Percentiles rank a stretch among this genome's conserved stretches.
phyloP scores from a whole-genome alignment of 2,797 vertebrate genomes.

The Neostethus bicornis region DNA sequence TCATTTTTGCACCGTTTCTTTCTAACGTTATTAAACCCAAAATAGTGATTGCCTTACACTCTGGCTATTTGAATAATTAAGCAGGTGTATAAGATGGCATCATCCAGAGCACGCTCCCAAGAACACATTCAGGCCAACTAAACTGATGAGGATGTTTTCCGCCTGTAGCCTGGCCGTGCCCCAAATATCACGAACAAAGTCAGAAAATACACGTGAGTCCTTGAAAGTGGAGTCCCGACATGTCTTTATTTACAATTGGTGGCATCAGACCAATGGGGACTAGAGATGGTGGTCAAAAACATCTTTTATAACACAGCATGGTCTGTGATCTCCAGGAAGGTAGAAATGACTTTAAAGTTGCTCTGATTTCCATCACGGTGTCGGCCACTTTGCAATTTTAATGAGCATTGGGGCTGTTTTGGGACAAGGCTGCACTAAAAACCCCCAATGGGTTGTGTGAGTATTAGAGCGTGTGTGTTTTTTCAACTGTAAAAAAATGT shows the following conservation, averaged over 20 bases:
- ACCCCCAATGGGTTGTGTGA: slow-evolving; percentile 52
- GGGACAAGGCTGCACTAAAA: slow-evolving; percentile 46
- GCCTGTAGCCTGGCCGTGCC: slow-evolving; percentile 60
- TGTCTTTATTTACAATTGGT: slow-evolving; percentile 47
- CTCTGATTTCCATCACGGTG: slow-evolving; percentile 46
- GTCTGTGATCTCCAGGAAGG: slow-evolving; percentile 18
- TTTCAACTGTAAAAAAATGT: neutral
- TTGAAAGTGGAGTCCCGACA: slow-evolving; percentile 56
- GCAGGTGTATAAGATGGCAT: slow-evolving; percentile 37
- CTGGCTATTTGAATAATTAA: slow-evolving; percentile 53
- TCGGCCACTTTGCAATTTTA: slow-evolving; percentile 55
- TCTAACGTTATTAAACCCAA: slow-evolving; percentile 2
- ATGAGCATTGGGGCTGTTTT: slow-evolving; percentile 56
- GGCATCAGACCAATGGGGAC: slow-evolving; percentile 39
- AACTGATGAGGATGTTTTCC: slow-evolving; percentile 64
- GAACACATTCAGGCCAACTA: slow-evolving; percentile 70
- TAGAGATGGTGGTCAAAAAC: slow-evolving; percentile 41
- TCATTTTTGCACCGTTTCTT: neutral
- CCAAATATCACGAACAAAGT: slow-evolving; percentile 72
- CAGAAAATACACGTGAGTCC: slow-evolving; percentile 70
- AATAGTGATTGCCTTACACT: slow-evolving; percentile 40
- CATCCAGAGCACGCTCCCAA: slow-evolving; percentile 33
- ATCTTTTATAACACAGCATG: slow-evolving; percentile 22
- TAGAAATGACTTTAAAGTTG: slow-evolving; percentile 32
- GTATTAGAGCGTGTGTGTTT: slow-evolving; percentile 41